Evolutionary conservation across 2,888 invertebrate genomes (phyloP).

Genomic region (Eulithis testata): DNA sequence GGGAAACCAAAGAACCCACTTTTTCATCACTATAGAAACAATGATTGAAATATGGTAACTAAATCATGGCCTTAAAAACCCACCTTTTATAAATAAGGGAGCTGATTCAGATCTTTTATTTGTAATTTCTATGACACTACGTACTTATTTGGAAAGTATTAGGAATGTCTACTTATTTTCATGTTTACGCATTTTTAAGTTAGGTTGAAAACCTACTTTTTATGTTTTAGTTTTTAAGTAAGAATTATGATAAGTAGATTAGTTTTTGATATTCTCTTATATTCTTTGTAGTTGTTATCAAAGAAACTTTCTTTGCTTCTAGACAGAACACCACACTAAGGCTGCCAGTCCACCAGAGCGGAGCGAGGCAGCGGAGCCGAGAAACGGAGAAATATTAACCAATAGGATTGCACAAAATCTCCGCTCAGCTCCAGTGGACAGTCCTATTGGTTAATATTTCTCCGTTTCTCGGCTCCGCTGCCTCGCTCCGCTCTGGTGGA

Average conservation of each 20-base stretch:
- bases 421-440: too few relatives aligned
- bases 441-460: too few relatives aligned
- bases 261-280: constrained; percentile 1
- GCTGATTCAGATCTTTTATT: constrained; percentile 12
- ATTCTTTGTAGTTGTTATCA: neutral
- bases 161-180: constrained; percentile 21
- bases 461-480: too few relatives aligned
- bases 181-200: neutral
- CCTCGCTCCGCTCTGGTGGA: too few relatives aligned
- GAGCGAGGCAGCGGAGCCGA: too few relatives aligned
- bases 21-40: neutral
- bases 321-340: too few relatives aligned
- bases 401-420: too few relatives aligned
- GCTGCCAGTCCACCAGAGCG: too few relatives aligned
- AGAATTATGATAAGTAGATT: neutral
- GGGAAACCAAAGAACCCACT: neutral
- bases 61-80: constrained; percentile 22
- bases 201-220: neutral
- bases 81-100: constrained; percentile 27
- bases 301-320: neutral
- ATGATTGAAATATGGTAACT: neutral
- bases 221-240: neutral
- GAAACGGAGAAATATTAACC: too few relatives aligned
- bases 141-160: constrained; percentile 22
- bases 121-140: constrained; percentile 13